phyloP scores from a whole-genome alignment of 92 coral and sea anemone species.

The Montipora capitata region DNA sequence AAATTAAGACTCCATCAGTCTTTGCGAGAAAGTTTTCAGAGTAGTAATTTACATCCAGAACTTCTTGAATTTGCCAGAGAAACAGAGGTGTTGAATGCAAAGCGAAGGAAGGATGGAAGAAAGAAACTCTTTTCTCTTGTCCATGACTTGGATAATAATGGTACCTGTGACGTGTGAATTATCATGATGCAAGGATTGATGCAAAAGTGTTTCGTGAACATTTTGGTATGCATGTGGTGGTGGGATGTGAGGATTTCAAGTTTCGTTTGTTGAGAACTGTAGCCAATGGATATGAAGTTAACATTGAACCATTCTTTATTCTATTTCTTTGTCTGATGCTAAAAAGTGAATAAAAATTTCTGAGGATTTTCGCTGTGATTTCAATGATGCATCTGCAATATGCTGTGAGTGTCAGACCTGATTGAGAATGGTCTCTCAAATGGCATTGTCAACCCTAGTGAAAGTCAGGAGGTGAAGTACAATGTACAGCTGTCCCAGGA shows the following conservation, averaged over 20 bases:
- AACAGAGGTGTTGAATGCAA: conserved; percentile 95
- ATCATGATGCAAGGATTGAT: conserved; percentile 70
- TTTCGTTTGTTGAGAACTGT: conserved; percentile 75
- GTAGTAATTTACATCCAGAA: conserved; percentile 97
- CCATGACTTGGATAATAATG: conserved; percentile 77
- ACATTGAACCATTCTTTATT: conserved; percentile 35
- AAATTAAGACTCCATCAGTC: conserved; percentile 82
- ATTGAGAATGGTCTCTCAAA: conserved; percentile 84
- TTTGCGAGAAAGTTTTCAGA: conserved; percentile 93
- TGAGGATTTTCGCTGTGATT: conserved; percentile 97
- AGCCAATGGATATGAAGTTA: too few relatives aligned
- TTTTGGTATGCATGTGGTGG: not conserved
- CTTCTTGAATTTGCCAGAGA: conserved; percentile 95
- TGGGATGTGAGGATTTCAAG: conserved; percentile 88
- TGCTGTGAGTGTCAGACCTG: too few relatives aligned
- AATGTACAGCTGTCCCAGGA: conserved; percentile 66
- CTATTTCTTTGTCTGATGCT: conserved; percentile 95
- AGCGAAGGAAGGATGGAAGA: conserved; percentile 87
- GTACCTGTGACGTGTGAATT: too few relatives aligned
- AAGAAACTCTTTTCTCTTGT: conserved; percentile 89
- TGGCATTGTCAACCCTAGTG: conserved; percentile 52
- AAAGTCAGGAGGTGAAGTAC: conserved; percentile 57
- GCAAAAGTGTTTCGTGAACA: conserved; percentile 87
- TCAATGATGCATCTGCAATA: too few relatives aligned
- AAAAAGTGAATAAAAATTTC: conserved; percentile 91